Evolutionary conservation across 2,888 invertebrate species (phyloP), one percentile per base, ranked within the genome.

Genomic region (Alentia gelatinosa): DNA sequence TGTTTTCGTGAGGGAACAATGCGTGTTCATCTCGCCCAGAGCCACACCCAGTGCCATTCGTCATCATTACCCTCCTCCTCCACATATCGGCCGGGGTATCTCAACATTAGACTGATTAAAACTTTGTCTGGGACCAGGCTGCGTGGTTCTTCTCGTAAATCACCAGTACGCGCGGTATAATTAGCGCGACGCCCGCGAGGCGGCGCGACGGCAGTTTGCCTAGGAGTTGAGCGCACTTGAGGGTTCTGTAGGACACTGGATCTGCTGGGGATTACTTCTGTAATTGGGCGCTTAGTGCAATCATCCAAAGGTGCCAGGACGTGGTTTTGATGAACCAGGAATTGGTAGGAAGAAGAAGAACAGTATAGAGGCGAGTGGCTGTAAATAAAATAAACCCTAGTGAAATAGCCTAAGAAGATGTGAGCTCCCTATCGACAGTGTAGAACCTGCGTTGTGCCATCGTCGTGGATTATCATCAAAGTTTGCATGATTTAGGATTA

Each of bases 21-120:
- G 74, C 74, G 15, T 74, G 26, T 33, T 74, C 33, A 26, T 74
- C 74, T 74, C 74, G 12, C 19, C 33, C n/a, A 26, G 30, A 74
- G 1, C n/a, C 79, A 35, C n/a, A 19, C 15, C 12, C 39, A 30
- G 30, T 68, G 68, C 26, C 68, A 68, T 68, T 68, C 68, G 68
- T 68, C 68, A 68, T 68, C 68, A 68, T 68, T 68, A 68, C 68
- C 30, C n/a, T 30, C 68, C 68, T 68, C 3, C 37, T 39, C 39
- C 40, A 83, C 37, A 83, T 83, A 83, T 83, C 37, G n/a, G 37
- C n/a, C 19, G 37, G 39, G 39, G 5, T 83, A 35, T 40, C 68
- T 37, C 37, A 83, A 35, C 83, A 83, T 83, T 83, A 83, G 83
- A 83, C 83, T 83, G 83, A 83, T 83, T 83, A 83, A 83, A 83